Conservation (phyloP, 2,888 invertebrate genomes). For the Drosophila birchii region DNA sequence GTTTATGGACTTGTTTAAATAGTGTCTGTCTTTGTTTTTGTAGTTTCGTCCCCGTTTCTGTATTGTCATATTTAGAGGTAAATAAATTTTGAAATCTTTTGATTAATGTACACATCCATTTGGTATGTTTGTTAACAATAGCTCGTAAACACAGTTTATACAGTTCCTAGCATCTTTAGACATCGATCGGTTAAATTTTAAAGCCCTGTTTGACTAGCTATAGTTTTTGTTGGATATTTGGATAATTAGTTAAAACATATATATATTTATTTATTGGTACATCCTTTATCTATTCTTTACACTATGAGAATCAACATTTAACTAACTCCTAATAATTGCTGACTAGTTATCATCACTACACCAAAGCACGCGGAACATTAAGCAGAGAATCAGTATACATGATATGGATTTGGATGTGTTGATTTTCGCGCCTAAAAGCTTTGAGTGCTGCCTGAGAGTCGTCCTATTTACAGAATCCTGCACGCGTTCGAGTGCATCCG, state of each 20-base stretch:
- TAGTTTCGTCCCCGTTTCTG: conserved; percentile 34
- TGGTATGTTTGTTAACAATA: conserved; percentile 3
- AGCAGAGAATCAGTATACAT: conserved; percentile 32
- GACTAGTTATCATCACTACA: conserved; percentile 36
- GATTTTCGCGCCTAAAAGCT: neutral
- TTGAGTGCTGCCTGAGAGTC: neutral
- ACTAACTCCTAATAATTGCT: conserved; percentile 71
- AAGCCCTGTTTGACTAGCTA: conserved; percentile 46
- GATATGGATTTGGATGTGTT: conserved; percentile 48
- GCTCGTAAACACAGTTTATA: conserved; percentile 42
- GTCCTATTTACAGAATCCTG: conserved; percentile 74
- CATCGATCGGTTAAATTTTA: conserved; percentile 39
- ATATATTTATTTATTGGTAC: conserved; percentile 22
- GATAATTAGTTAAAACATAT: neutral
- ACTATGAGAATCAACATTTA: conserved; percentile 62
- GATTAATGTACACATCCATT: conserved; percentile 29
- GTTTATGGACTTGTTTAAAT: conserved; percentile 8
- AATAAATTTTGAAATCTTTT: conserved; percentile 55
- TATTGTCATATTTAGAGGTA: conserved; percentile 76
- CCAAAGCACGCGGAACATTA: conserved; percentile 56
- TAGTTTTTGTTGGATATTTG: conserved; percentile 5
- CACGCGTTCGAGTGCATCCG: conserved; percentile 84
- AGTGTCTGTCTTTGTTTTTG: conserved; percentile 13
- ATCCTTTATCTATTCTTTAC: conserved; percentile 33
- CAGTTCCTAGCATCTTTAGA: conserved; percentile 38